phyloP scores from a whole-genome alignment of 2,888 invertebrate species.

The Scaptomyza cyrtandrae region DNA sequence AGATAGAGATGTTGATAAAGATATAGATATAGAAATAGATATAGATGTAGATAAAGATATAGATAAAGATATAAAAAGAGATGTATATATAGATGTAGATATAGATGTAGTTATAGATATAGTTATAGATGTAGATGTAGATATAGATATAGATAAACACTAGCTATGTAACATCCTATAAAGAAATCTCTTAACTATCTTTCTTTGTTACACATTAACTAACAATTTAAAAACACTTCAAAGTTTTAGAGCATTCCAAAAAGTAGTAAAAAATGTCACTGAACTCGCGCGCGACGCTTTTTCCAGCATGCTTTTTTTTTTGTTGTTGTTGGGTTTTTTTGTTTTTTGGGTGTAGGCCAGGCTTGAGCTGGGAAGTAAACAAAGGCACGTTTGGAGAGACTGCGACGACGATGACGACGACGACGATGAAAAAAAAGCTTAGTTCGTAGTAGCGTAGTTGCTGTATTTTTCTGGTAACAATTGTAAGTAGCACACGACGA shows the following conservation, averaged over 20 bases:
- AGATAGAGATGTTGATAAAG: too few species aligned
- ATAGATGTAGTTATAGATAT: too few species aligned
- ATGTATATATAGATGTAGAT: too few species aligned
- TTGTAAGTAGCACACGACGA: constrained; percentile 75
- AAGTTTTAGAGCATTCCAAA: constrained; percentile 27
- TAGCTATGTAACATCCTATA: too few species aligned
- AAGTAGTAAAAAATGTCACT: constrained; percentile 65
- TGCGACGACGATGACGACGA: constrained; percentile 9
- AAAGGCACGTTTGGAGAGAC: constrained; percentile 71
- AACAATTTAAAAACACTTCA: neutral
- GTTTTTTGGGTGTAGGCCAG: constrained; percentile 75
- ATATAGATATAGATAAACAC: too few species aligned
- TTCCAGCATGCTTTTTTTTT: constrained; percentile 35
- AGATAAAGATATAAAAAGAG: too few species aligned
- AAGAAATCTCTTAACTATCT: neutral
- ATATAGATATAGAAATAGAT: too few species aligned
- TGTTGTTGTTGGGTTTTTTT: constrained; percentile 22
- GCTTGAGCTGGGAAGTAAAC: constrained; percentile 62
- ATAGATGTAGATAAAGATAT: too few species aligned
- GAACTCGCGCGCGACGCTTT: constrained; percentile 69
- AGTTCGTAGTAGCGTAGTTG: constrained; percentile 13
- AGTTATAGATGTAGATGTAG: too few species aligned
- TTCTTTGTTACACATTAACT: neutral
- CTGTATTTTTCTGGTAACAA: constrained; percentile 67
- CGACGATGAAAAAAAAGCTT: constrained; percentile 45